Conservation (phyloP, 2,888 invertebrate genomes). For the Halictus quadricinctus region DNA sequence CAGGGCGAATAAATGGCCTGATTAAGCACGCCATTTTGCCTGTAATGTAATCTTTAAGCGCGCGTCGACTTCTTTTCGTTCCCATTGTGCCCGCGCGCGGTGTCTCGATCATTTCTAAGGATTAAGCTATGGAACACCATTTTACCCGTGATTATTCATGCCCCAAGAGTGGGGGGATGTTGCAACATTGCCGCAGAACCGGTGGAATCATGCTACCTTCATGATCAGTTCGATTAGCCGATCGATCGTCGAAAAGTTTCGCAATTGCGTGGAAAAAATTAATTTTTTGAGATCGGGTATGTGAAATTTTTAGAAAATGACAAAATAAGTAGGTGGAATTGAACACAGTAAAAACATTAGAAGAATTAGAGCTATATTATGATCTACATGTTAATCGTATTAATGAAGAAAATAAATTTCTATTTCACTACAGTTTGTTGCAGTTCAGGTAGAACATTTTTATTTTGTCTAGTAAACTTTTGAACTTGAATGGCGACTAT, state of each 20-base stretch:
- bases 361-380: background rate
- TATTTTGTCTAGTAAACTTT: no score
- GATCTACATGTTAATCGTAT: no score
- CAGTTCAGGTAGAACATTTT: no score
- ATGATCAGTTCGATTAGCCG: background rate
- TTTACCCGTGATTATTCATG: conserved; percentile 47
- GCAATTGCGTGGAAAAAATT: no score
- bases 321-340: no score
- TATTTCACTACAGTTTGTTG: no score
- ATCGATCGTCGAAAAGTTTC: background rate
- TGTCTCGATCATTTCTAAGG: conserved; percentile 67
- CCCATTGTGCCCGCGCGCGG: conserved; percentile 63
- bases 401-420: background rate
- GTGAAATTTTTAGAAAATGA: no score
- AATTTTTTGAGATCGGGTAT: no score
- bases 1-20: conserved; percentile 76
- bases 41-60: conserved; percentile 75
- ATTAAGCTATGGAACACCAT: conserved; percentile 30
- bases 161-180: conserved; percentile 19
- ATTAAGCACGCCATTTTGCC: conserved; percentile 77
- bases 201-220: background rate
- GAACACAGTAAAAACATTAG: background rate
- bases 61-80: conserved; percentile 48
- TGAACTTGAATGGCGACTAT: no score
- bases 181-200: background rate